These are phyloP conservation scores for Cephus nigrinus DNA, from an alignment of 2,888 invertebrate genomes.

Conservation along the genomic window DNA sequence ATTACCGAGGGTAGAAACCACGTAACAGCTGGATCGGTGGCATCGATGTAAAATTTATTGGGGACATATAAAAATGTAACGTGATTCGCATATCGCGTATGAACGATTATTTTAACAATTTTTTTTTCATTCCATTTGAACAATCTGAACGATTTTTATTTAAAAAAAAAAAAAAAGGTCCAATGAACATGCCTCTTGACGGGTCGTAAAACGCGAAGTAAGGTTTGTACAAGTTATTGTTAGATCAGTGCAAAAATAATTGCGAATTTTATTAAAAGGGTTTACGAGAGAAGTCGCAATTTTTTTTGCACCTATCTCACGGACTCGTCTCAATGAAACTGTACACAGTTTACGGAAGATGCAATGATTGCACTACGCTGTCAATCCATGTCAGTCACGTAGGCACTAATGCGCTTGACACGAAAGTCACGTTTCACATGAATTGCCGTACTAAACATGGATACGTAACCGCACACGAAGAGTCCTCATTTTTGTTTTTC, in stretches of 20 bases:
- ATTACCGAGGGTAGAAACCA: not conserved
- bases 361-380: not conserved
- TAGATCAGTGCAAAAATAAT: too few species aligned
- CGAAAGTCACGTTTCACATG: not conserved
- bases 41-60: not conserved
- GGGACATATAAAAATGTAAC: not conserved
- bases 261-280: too few species aligned
- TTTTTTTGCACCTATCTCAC: too few species aligned
- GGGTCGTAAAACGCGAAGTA: too few species aligned
- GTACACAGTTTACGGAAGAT: not conserved
- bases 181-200: too few species aligned
- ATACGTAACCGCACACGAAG: not conserved
- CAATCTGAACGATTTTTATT: not conserved
- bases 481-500: not conserved
- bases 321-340: not conserved
- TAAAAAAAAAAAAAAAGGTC: not conserved
- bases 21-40: not conserved
- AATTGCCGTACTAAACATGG: not conserved
- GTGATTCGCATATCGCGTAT: not conserved
- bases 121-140: not conserved
- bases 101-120: not conserved
- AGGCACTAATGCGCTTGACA: not conserved
- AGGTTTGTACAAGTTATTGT: too few species aligned
- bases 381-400: conserved; percentile 7
- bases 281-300: too few species aligned